Evolutionary conservation across 1,140 invertebrate species (phyloP).

Genomic region (Lepidurus couesii): DNA sequence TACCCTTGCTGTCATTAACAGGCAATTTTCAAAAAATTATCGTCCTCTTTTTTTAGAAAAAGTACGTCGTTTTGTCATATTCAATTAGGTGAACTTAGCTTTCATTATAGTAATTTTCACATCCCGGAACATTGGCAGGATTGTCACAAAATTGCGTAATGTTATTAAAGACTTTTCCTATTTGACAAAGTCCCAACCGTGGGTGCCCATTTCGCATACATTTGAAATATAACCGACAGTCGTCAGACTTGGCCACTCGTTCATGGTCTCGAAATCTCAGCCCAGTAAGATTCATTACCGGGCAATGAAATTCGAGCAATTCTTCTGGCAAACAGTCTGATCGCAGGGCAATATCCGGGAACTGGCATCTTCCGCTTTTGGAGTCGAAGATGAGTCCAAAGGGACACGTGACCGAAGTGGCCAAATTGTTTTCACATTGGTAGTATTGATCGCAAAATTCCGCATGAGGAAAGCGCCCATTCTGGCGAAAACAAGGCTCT

Average conservation of each 20-base stretch:
- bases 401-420: conserved; percentile 41
- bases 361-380: conserved; percentile 39
- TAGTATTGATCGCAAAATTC: conserved; percentile 22
- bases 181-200: conserved; percentile 1
- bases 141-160: conserved; percentile 18
- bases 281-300: conserved; percentile 14
- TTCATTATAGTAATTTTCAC: conserved; percentile 7
- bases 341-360: conserved; percentile 29
- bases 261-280: conserved; percentile 22
- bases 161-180: conserved; percentile 26
- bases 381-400: conserved; percentile 46
- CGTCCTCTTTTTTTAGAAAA: background rate
- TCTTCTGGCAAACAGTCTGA: conserved; percentile 25
- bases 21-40: too few relatives aligned
- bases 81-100: background rate
- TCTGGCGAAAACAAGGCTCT: conserved; percentile 8
- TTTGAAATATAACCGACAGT: conserved; percentile 14
- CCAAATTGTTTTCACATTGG: background rate
- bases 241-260: conserved; percentile 4
- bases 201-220: conserved; percentile 16
- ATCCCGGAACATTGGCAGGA: conserved; percentile 1
- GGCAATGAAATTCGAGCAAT: conserved; percentile 15
- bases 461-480: background rate
- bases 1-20: background rate
- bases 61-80: background rate